Percentiles rank a stretch among this genome's conserved stretches.
Conservation (phyloP, 2,113 vertebrate species). For the Rhipidura dahli region DNA sequence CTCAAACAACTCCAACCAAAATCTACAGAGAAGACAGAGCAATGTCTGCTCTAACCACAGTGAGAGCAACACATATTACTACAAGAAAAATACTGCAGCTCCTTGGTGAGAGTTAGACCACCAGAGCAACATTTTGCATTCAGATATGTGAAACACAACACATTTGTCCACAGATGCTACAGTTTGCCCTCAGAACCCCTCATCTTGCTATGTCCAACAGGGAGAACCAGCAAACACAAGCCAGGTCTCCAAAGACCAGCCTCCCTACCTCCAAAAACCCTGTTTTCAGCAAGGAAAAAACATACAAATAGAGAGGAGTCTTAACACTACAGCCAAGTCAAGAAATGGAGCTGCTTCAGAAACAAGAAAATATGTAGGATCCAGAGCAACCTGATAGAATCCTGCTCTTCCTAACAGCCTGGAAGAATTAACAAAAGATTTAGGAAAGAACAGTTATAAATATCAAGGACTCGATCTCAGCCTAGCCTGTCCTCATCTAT, state of each 20-base stretch:
- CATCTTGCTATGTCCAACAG: not conserved
- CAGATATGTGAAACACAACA: fast-evolving
- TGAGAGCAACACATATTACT: not conserved
- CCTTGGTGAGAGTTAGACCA: not conserved
- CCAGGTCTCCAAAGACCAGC: not conserved
- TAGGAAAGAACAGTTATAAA: not conserved
- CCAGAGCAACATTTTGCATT: not conserved
- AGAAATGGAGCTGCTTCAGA: not conserved
- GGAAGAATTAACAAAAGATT: not conserved
- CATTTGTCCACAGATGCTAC: not conserved
- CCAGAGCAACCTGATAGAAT: not conserved
- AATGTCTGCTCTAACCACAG: not conserved
- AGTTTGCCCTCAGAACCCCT: not conserved
- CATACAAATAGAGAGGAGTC: not conserved
- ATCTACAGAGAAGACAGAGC: not conserved
- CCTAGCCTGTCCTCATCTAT: not conserved
- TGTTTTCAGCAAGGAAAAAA: not conserved
- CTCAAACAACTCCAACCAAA: not conserved
- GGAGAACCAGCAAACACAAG: not conserved
- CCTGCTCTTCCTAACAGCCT: not conserved
- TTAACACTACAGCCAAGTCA: not conserved
- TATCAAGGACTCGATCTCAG: not conserved
- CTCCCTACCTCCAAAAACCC: not conserved
- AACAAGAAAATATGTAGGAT: not conserved
- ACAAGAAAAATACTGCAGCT: not conserved